Base-by-base conservation (phyloP, 2,797 vertebrate species). In the Enteromius unitaeniatus region DNA sequence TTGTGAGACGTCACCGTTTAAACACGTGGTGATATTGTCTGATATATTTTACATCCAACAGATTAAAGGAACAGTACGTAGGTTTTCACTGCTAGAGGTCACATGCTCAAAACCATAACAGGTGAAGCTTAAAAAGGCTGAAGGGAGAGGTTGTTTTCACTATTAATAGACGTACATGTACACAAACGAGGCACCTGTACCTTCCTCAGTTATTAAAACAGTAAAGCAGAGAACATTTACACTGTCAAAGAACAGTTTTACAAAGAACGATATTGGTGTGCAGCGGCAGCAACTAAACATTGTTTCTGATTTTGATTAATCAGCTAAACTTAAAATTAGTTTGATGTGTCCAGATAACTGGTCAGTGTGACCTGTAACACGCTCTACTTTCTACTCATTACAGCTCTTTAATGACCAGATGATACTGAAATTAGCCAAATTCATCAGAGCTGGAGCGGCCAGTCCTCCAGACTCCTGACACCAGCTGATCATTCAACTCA, bases 331-430 rank as follows among this genome's bases (percentile, higher is more conserved):
- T 55, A 53, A 58, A 23, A n/a, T 23, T 0, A 0, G 3, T 13
- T 62, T 19, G 37, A 45, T 42, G n/a, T 81, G 53, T 34, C 40
- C 53, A 60, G 79, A 81, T 34, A 58, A 81, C 37, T 17, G 37
- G 34, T 60, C 34, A 62, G 55, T 15, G 19, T 72, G 51, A 81
- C 79, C 37, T 47, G 67, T 42, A 70, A 60, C 26, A 31, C n/a
- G 26, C 65, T 23, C 45, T 28, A 45, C 51, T 42, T 47, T 45
- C 26, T 5, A 37, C 42, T 31, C 68, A 72, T 45, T 42, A 60
- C 26, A n/a, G 23, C 67, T 55, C 17, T 72, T 72, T 62, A 73
- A 81, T 81, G 68, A 81, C 69, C 68, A 81, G 79, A 62, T 81
- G 79, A 73, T 47, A 70, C 23, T 49, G 68, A 62, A 73, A 81